Conservation (phyloP, 2,113 vertebrate genomes). For the Syngnathoides biaculeatus region DNA sequence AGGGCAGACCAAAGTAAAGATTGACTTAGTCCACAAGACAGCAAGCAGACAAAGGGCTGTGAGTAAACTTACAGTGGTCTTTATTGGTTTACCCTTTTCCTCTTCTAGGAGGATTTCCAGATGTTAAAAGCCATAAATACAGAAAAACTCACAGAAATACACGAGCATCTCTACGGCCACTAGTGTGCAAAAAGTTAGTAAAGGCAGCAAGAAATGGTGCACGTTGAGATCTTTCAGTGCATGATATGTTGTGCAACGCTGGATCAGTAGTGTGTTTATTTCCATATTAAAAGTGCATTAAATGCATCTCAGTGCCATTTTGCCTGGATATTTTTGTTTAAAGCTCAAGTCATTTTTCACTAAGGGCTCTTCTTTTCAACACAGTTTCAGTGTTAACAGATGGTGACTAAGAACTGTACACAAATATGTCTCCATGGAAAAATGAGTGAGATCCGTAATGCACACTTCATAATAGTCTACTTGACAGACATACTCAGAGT, state of each 20-base stretch:
- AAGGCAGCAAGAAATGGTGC: neutral
- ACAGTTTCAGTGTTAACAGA: neutral
- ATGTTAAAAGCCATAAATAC: slow-evolving; percentile 53
- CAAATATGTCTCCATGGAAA: neutral
- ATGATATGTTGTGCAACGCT: slow-evolving; percentile 1
- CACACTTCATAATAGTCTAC: too few relatives aligned
- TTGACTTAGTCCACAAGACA: slow-evolving; percentile 69
- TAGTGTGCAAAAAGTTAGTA: slow-evolving; percentile 14
- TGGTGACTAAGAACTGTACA: neutral
- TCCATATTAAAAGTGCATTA: neutral
- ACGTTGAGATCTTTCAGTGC: slow-evolving; percentile 7
- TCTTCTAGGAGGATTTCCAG: slow-evolving; percentile 55
- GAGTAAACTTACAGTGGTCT: slow-evolving; percentile 64
- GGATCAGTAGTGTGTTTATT: neutral
- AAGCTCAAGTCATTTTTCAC: neutral
- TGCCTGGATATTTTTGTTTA: too few relatives aligned
- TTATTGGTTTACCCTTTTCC: slow-evolving; percentile 66
- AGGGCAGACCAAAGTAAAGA: slow-evolving; percentile 64
- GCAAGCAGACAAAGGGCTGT: slow-evolving; percentile 62
- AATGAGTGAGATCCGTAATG: neutral
- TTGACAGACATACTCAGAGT: too few relatives aligned
- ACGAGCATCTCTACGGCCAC: slow-evolving; percentile 15
- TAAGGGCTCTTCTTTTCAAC: neutral
- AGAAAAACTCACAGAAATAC: slow-evolving; percentile 21
- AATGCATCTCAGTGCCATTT: neutral